Base-by-base conservation (phyloP, 1,140 invertebrate genomes). In the Drosophila asahinai region DNA sequence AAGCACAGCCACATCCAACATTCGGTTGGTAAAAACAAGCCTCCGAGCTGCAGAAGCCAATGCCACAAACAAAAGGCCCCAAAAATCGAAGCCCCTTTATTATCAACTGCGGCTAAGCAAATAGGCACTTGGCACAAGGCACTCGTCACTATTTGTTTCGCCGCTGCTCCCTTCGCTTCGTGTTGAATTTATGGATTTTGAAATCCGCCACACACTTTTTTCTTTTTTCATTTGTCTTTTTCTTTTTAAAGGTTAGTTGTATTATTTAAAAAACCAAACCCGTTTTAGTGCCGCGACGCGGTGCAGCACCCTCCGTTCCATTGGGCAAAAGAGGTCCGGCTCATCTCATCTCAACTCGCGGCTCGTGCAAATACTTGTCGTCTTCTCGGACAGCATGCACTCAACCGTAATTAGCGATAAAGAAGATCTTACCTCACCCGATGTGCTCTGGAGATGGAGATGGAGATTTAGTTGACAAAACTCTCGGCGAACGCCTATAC, bases 201-300 rank as follows among this genome's bases (percentile, higher is more conserved):
- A 79, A 79, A 79, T 79, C 75, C 5, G 25, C 58, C 70, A 45
- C 51, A 5, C 4, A 40, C 12, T 15, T 45, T 19, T 30, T 33
- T 51, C 27, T 42, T 65, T 58, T 42, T 57, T 30, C 22, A 25
- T 25, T 25, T 25, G 22, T 25, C n/a, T 57, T 70, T 68, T 78
- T 52, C 52, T 51, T 80, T 66, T 61, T 47, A 80, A 80, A 80
- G 77, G 77, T 80, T 80, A 80, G 77, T 80, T 80, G 77, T 74
- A 80, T 74, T 80, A 80, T 80, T 80, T 66, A 80, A 80, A 55
- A 80, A 66, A 80, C 62, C 58, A 80, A 80, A 80, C 77, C 77
- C 60, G 77, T 80, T 80, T 80, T 79, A 73, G 66, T 63, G 47
- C 22, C 36, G 48, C 48, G 33, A 19, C 40, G 19, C 63, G 63